Conservation (phyloP, 2,888 invertebrate genomes). For the Rhorus exstirpatorius region DNA sequence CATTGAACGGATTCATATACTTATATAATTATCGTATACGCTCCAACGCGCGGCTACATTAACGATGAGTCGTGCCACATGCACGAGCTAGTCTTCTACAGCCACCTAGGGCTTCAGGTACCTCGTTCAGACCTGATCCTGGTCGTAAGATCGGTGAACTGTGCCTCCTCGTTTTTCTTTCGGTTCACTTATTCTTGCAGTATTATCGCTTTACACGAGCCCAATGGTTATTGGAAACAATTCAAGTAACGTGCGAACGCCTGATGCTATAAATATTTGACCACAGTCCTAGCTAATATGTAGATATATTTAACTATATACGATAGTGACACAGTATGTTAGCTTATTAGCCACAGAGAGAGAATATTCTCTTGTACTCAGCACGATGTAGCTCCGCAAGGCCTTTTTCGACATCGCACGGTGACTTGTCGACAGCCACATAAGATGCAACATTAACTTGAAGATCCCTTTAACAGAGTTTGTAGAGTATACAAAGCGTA, state of each 20-base stretch:
- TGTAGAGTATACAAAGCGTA: not conserved
- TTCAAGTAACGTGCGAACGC: constrained; percentile 35
- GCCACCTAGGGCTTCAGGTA: not conserved
- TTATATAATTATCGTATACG: constrained; percentile 46
- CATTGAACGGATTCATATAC: constrained; percentile 31
- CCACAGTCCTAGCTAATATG: not conserved
- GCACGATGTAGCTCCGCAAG: not conserved
- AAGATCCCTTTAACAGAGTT: not conserved
- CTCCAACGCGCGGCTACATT: constrained; percentile 46
- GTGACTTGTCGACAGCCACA: not conserved
- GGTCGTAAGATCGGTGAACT: constrained; percentile 42
- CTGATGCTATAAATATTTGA: constrained; percentile 9
- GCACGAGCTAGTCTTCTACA: constrained; percentile 39
- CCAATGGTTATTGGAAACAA: constrained; percentile 17
- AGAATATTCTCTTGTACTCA: not conserved
- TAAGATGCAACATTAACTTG: not conserved
- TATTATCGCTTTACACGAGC: not conserved
- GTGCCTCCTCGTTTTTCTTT: constrained; percentile 3
- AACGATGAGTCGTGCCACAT: constrained; percentile 48
- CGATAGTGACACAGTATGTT: not conserved
- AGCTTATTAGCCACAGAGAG: not conserved
- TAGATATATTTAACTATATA: not conserved
- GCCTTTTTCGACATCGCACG: not conserved
- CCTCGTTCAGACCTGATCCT: constrained; percentile 7
- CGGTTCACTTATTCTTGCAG: not conserved